Percentiles rank a stretch among this genome's conserved stretches.
Evolutionary conservation across 2,888 invertebrate species (phyloP).

Genomic region (Blastobasis lacticolella): DNA sequence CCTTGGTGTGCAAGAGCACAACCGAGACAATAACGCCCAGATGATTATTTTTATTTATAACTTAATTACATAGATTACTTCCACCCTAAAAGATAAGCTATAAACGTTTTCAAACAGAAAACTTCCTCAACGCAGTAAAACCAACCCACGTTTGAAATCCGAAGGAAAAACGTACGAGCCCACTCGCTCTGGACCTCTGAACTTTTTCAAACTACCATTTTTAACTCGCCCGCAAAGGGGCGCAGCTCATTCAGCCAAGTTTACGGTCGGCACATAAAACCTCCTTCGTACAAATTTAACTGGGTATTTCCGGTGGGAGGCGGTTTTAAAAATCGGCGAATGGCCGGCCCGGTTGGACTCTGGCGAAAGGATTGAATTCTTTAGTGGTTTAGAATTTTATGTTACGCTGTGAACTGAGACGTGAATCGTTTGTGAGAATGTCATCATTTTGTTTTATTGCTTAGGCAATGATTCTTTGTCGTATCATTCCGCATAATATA

Average conservation of each 20-base stretch:
- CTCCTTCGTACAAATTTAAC: constrained; percentile 9
- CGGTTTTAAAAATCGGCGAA: constrained; percentile 5
- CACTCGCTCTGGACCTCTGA: background rate
- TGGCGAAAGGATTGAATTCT: background rate
- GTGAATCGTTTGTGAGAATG: too few species aligned
- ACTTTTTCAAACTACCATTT: constrained; percentile 1
- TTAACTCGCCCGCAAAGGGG: constrained; percentile 1
- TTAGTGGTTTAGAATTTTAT: too few species aligned
- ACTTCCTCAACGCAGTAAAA: background rate
- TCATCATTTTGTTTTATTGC: too few species aligned
- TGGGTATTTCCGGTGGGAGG: constrained; percentile 19
- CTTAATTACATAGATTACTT: too few species aligned
- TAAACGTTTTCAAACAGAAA: background rate
- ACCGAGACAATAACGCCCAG: too few species aligned
- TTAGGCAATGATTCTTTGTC: too few species aligned
- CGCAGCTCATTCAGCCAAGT: background rate
- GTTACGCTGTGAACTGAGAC: too few species aligned
- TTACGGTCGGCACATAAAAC: constrained; percentile 3
- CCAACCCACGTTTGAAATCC: background rate
- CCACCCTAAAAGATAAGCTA: background rate
- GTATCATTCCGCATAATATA: too few species aligned
- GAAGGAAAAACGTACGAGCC: background rate
- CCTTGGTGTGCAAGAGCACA: too few species aligned
- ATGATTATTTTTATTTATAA: too few species aligned
- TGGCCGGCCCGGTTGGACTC: background rate